Conservation (phyloP, 2,797 vertebrate species). For the Borostomias antarcticus region DNA sequence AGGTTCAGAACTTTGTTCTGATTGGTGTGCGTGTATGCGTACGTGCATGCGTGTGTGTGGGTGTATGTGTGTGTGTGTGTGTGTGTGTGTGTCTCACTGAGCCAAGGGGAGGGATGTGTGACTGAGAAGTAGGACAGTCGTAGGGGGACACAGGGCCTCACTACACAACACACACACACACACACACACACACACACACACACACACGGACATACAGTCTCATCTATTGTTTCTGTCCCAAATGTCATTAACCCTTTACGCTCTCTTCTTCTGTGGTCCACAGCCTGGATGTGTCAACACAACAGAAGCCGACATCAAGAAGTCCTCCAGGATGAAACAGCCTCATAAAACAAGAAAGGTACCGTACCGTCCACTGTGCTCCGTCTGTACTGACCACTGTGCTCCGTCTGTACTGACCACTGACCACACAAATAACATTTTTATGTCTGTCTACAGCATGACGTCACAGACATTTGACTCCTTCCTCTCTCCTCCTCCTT, state of each 20-base stretch:
- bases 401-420: too few species aligned
- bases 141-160: background rate
- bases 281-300: slow-evolving; percentile 89
- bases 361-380: background rate
- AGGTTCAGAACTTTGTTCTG: too few species aligned
- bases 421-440: too few species aligned
- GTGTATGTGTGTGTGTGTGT: slow-evolving; percentile 1
- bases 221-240: background rate
- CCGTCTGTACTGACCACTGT: background rate
- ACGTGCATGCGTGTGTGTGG: background rate
- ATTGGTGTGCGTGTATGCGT: background rate
- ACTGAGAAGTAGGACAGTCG: background rate
- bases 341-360: slow-evolving; percentile 88
- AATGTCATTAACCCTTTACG: too few species aligned
- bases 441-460: too few species aligned
- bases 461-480: too few species aligned
- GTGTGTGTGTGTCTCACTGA: background rate
- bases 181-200: slow-evolving; percentile 8
- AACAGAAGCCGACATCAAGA: slow-evolving; percentile 88
- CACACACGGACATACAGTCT: background rate
- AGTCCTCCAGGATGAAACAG: slow-evolving; percentile 86
- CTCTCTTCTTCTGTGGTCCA: slow-evolving; percentile 49
- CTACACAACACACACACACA: background rate
- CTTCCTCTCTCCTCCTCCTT: background rate
- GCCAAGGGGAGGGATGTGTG: slow-evolving; percentile 5